Base-by-base conservation (phyloP, 2,797 vertebrate genomes). In the Antennarius maculatus region DNA sequence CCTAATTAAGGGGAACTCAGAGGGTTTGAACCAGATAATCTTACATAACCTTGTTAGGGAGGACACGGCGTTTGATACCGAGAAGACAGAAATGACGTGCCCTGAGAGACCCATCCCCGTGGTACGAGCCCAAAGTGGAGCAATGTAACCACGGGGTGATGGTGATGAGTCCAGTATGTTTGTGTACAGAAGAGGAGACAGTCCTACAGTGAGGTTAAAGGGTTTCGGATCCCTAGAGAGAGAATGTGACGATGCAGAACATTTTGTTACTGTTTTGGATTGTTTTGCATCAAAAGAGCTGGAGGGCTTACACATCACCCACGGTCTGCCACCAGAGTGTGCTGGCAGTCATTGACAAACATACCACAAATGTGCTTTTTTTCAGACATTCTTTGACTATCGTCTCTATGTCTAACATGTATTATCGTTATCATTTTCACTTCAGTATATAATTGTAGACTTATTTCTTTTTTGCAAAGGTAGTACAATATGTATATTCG, bases 21-120 rank as follows among this genome's bases (percentile, higher is more conserved):
- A 92, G 92, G 91, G 91, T 90, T 89, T 93, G 92, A 91, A 92
- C 91, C 89, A 93, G 92, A 94, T 93, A 91, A 91, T 91, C 90
- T 92, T 92, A 92, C 87, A 86, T 92, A 93, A 93, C 91, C 89
- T 93, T 80, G 89, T 92, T 93, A 91, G 87, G 86, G 89, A 90
- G 89, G 88, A 90, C 84, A 81, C 85, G 69, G 84, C 84, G 74
- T 90, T 87, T 92, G 89, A 91, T 89, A 91, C 80, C 71, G 88
- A 86, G 87, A 90, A 85, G 84, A 91, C 87, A 80, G 84, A 82
- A 89, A 80, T 67, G 84, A 88, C 86, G 64, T 86, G 80, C 85
- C 87, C 88, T 90, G 68, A 80, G 83, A 81, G 84, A 88, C 69
- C 50, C 66, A 49, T 86, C 70, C 89, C 80, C 70, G 18, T 17